Percentiles rank a stretch among this genome's conserved stretches.
These are phyloP conservation scores for Phaonia tiefii DNA, from an alignment of 2,888 invertebrate species.

Conservation along the genomic window DNA sequence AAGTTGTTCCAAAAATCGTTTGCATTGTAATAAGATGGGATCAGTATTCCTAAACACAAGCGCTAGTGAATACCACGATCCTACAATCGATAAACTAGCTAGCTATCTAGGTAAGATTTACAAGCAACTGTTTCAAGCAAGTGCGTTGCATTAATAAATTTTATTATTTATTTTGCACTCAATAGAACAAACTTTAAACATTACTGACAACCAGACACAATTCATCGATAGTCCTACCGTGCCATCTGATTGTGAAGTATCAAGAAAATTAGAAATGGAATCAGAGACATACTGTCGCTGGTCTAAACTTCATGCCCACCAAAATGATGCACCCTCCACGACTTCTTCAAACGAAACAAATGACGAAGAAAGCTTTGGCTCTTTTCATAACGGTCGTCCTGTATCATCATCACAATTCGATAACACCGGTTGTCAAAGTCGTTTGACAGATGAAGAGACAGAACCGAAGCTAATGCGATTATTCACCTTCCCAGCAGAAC, in stretches of 20 bases:
- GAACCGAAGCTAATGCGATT: constrained; percentile 82
- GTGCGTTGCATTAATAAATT: constrained; percentile 10
- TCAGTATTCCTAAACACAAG: constrained; percentile 75
- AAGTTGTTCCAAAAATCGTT: neutral
- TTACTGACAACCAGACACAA: constrained; percentile 72
- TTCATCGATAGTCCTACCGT: constrained; percentile 79
- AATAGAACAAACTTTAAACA: constrained; percentile 75
- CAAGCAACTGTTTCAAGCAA: neutral
- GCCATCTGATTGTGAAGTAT: constrained; percentile 86
- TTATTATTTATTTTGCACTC: constrained; percentile 35
- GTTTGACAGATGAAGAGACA: constrained; percentile 73
- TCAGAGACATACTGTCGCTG: constrained; percentile 89
- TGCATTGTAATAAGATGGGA: constrained; percentile 73
- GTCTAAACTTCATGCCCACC: constrained; percentile 83
- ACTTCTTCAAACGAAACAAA: constrained; percentile 79
- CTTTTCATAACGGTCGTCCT: constrained; percentile 72
- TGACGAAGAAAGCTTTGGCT: constrained; percentile 72
- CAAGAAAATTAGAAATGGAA: constrained; percentile 87
- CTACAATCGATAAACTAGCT: constrained; percentile 72
- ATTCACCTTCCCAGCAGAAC: constrained; percentile 82
- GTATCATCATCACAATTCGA: constrained; percentile 82
- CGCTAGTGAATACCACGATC: constrained; percentile 65
- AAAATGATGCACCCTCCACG: constrained; percentile 75
- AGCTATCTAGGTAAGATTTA: constrained; percentile 72
- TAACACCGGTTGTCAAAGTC: constrained; percentile 81